These are phyloP conservation scores for Coelogynopora nodosa DNA, from an alignment of 2,888 invertebrate species.

Conservation along the genomic window DNA sequence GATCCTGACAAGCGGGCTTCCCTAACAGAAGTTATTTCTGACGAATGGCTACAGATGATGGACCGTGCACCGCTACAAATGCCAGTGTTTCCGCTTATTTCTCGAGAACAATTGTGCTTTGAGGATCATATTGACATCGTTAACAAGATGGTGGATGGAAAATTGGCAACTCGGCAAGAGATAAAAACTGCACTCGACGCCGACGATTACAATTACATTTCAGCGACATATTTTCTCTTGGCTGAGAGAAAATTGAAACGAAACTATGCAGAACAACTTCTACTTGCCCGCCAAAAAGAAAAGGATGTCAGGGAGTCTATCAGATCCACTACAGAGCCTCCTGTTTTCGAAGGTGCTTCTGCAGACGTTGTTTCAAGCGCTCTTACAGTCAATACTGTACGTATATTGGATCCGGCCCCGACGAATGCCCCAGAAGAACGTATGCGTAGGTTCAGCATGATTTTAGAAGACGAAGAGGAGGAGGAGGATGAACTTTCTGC, in stretches of 20 bases:
- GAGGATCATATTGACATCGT: constrained; percentile 86
- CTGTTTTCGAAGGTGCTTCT: not conserved
- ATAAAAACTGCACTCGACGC: constrained; percentile 85
- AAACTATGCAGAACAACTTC: constrained; percentile 30
- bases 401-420: constrained; percentile 5
- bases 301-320: constrained; percentile 21
- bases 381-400: not conserved
- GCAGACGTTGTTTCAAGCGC: not conserved
- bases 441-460: constrained; percentile 44
- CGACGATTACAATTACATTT: constrained; percentile 94
- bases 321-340: not conserved
- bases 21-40: constrained; percentile 78
- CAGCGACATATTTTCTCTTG: constrained; percentile 91
- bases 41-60: constrained; percentile 70
- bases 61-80: constrained; percentile 58
- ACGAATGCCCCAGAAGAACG: constrained; percentile 40
- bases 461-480: constrained; percentile 46
- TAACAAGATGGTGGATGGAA: constrained; percentile 90
- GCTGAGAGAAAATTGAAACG: constrained; percentile 78
- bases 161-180: constrained; percentile 87
- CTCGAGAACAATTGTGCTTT: constrained; percentile 81
- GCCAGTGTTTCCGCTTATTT: constrained; percentile 76
- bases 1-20: constrained; percentile 86
- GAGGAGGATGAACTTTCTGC: constrained; percentile 33
- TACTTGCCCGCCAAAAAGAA: not conserved